phyloP scores from a whole-genome alignment of 2,888 invertebrate genomes.

The Synanthedon tipuliformis region DNA sequence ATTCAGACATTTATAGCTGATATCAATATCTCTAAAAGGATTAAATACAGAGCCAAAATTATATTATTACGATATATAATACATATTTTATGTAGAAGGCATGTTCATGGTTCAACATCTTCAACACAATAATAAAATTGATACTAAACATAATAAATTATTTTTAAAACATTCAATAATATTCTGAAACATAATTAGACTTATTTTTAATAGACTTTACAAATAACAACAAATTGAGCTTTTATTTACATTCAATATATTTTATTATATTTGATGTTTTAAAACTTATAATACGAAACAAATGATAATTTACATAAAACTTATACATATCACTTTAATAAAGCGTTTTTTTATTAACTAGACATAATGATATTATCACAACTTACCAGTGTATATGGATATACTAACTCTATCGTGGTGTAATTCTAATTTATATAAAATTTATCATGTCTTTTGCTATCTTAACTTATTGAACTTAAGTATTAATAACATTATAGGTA shows the following conservation, averaged over 20 bases:
- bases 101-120: conserved; percentile 45
- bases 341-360: conserved; percentile 8
- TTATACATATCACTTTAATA: not conserved
- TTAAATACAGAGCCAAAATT: not conserved
- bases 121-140: conserved; percentile 14
- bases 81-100: conserved; percentile 39
- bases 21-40: not conserved
- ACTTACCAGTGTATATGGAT: conserved; percentile 19
- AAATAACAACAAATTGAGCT: conserved; percentile 55
- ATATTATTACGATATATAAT: not conserved
- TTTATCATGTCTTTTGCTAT: not conserved
- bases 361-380: conserved; percentile 35
- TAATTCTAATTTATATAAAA: conserved; percentile 19
- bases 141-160: conserved; percentile 8
- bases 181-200: not conserved
- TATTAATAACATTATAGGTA: not conserved
- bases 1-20: not conserved
- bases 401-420: conserved; percentile 37
- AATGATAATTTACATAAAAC: not conserved
- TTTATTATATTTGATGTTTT: not conserved
- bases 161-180: not conserved
- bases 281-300: not conserved
- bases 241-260: conserved; percentile 35
- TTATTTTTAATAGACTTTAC: conserved; percentile 20
- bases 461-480: not conserved